phyloP scores from a whole-genome alignment of 2,797 vertebrate species.

The Phoeniculus purpureus region DNA sequence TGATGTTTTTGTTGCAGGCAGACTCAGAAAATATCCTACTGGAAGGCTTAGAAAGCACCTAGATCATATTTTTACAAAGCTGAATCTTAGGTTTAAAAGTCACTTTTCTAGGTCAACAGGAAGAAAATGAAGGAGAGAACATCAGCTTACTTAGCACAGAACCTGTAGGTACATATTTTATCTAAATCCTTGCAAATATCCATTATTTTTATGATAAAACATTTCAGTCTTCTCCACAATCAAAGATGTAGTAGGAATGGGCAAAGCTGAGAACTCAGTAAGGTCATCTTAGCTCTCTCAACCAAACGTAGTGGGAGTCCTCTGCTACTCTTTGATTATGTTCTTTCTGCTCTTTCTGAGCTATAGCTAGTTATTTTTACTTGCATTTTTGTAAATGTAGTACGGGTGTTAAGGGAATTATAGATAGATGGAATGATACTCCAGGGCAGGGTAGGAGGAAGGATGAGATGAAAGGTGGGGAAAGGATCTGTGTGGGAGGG shows the following conservation, averaged over 20 bases:
- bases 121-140: neutral
- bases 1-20: neutral
- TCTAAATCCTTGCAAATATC: neutral
- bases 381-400: constrained; percentile 33
- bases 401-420: neutral
- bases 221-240: neutral
- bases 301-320: neutral
- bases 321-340: neutral
- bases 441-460: neutral
- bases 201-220: neutral
- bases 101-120: neutral
- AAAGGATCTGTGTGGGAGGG: neutral
- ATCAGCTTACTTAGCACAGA: neutral
- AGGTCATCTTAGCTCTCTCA: neutral
- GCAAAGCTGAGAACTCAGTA: neutral
- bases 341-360: neutral
- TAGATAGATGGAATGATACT: neutral
- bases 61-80: neutral
- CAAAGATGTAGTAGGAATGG: neutral
- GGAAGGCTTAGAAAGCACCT: neutral
- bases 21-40: neutral
- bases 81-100: neutral
- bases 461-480: neutral
- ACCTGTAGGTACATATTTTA: neutral
- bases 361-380: neutral